Evolutionary conservation across 2,113 vertebrate genomes (phyloP).

Genomic region (Anoura caudifer): DNA sequence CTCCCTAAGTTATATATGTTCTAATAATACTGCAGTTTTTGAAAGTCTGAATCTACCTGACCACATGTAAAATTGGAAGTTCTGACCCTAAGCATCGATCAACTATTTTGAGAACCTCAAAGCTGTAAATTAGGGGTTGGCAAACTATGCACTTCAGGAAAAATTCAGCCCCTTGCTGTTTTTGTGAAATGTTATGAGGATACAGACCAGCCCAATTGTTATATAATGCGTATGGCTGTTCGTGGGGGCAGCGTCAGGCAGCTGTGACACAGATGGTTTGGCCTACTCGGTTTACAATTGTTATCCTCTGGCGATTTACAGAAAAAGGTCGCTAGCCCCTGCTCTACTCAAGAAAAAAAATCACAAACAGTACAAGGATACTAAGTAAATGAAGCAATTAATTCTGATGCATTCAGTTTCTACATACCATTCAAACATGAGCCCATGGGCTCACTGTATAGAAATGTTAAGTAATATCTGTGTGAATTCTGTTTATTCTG

Average conservation of each 20-base stretch:
- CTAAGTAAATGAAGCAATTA: neutral
- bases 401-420: neutral
- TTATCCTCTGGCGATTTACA: neutral
- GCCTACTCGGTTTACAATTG: rapidly evolving
- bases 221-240: neutral
- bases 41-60: neutral
- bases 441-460: neutral
- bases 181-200: neutral
- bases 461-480: neutral
- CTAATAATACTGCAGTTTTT: slow-evolving; percentile 28
- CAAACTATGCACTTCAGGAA: neutral
- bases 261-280: neutral
- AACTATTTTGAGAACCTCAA: neutral
- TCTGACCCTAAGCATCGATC: neutral
- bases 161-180: neutral
- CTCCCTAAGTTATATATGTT: slow-evolving; percentile 82
- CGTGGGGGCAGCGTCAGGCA: neutral
- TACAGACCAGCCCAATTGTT: rapidly evolving
- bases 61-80: neutral
- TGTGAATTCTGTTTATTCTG: neutral
- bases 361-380: neutral
- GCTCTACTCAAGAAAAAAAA: neutral
- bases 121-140: neutral
- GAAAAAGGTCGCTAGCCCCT: neutral
- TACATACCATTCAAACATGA: neutral